Percentiles rank a stretch among this genome's conserved stretches.
Conservation (phyloP, 2,797 vertebrate genomes). For the Sparidentex hasta region DNA sequence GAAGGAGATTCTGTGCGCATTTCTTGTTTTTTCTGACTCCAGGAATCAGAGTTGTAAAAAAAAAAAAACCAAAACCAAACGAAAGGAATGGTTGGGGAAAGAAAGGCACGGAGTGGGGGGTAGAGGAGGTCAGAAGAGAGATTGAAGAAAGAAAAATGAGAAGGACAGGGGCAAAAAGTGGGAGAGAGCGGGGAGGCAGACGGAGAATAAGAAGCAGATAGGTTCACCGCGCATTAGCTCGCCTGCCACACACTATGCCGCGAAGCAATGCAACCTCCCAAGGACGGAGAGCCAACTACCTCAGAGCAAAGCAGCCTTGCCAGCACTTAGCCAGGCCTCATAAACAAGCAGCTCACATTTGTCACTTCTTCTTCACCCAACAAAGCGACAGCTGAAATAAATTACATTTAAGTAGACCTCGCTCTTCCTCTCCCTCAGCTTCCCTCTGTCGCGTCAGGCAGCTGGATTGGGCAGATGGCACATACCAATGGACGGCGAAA, state of each 20-base stretch:
- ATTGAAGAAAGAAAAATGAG: conserved; percentile 32
- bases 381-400: conserved; percentile 88
- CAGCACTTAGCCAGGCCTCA: conserved; percentile 80
- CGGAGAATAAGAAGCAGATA: conserved; percentile 73
- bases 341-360: conserved; percentile 81
- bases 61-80: conserved; percentile 3
- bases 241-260: conserved; percentile 73
- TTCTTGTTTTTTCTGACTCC: conserved; percentile 32
- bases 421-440: conserved; percentile 71
- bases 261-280: conserved; percentile 73
- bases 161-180: conserved; percentile 37
- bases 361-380: conserved; percentile 87
- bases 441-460: conserved; percentile 44
- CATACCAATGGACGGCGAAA: conserved; percentile 21
- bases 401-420: conserved; percentile 86
- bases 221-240: conserved; percentile 77
- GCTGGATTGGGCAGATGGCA: conserved; percentile 21
- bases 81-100: not conserved
- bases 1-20: conserved; percentile 17
- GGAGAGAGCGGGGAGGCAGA: conserved; percentile 41
- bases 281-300: conserved; percentile 78
- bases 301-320: conserved; percentile 75
- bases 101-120: conserved; percentile 32
- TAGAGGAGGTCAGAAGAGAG: conserved; percentile 45
- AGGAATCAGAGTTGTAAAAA: conserved; percentile 9